These are phyloP conservation scores for Colinus virginianus DNA, from an alignment of 2,113 vertebrate genomes.

Conservation along the genomic window DNA sequence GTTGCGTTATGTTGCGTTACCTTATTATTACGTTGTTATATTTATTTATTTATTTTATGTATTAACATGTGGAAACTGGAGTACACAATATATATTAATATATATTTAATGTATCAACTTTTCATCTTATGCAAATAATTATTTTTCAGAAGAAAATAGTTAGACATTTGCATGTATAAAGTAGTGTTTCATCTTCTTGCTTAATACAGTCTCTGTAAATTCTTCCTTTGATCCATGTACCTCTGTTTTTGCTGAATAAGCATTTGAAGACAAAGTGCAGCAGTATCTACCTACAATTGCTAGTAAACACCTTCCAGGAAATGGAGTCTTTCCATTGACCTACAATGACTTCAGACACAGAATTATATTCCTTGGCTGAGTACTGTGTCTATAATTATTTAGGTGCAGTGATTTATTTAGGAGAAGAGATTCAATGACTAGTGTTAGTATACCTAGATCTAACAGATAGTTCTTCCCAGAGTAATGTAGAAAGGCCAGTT, in stretches of 20 bases:
- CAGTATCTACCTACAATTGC: conserved; percentile 51
- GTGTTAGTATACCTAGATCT: conserved; percentile 24
- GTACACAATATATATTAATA: neutral
- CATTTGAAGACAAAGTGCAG: conserved; percentile 4
- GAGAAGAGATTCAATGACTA: conserved; percentile 22
- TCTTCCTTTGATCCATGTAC: neutral
- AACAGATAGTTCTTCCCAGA: conserved; percentile 4
- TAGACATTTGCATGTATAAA: conserved; percentile 7
- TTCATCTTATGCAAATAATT: neutral
- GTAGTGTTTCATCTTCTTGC: neutral
- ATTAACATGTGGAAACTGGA: no score
- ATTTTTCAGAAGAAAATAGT: neutral
- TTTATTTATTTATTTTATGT: no score
- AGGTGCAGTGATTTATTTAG: conserved; percentile 24
- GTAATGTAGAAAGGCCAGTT: neutral
- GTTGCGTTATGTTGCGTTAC: no score
- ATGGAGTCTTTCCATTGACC: conserved; percentile 52
- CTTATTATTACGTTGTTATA: no score
- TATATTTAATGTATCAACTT: neutral
- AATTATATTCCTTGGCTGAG: conserved; percentile 61
- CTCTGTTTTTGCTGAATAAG: conserved; percentile 45
- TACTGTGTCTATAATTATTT: conserved; percentile 50
- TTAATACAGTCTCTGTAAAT: conserved; percentile 16
- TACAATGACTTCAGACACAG: conserved; percentile 42
- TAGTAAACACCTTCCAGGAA: conserved; percentile 51